phyloP scores from a whole-genome alignment of 2,888 invertebrate genomes.

The Melipona bicolor region DNA sequence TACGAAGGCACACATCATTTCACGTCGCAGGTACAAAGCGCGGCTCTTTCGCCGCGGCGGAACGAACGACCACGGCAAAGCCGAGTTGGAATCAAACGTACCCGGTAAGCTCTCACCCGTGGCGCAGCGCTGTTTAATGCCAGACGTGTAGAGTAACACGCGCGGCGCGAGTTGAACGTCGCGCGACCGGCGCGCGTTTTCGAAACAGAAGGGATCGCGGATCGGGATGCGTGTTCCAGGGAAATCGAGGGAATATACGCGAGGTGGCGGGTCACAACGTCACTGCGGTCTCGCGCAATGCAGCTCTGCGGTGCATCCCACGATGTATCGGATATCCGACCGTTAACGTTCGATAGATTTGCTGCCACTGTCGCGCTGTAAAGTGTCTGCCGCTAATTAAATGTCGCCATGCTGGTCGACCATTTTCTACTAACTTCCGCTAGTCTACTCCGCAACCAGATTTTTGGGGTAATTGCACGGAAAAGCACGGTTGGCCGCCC shows the following conservation, averaged over 20 bases:
- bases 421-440: constrained; percentile 20
- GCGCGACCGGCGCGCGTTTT: neutral
- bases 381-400: constrained; percentile 67
- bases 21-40: neutral
- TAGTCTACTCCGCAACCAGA: neutral
- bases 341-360: constrained; percentile 71
- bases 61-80: neutral
- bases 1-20: constrained; percentile 29
- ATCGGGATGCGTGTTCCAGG: constrained; percentile 23
- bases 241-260: constrained; percentile 39
- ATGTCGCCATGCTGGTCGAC: constrained; percentile 44
- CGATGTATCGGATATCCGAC: constrained; percentile 69
- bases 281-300: constrained; percentile 59
- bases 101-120: constrained; percentile 17
- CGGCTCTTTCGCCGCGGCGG: neutral
- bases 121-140: neutral
- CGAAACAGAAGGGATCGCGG: constrained; percentile 41
- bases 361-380: constrained; percentile 51
- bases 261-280: constrained; percentile 49
- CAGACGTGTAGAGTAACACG: neutral
- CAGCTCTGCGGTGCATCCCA: constrained; percentile 60
- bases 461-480: too few relatives aligned
- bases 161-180: neutral
- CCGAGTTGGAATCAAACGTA: constrained; percentile 2
- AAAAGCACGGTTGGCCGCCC: too few relatives aligned